Base-by-base conservation (phyloP, 2,888 invertebrate species). In the Synanthedon formicaeformis region DNA sequence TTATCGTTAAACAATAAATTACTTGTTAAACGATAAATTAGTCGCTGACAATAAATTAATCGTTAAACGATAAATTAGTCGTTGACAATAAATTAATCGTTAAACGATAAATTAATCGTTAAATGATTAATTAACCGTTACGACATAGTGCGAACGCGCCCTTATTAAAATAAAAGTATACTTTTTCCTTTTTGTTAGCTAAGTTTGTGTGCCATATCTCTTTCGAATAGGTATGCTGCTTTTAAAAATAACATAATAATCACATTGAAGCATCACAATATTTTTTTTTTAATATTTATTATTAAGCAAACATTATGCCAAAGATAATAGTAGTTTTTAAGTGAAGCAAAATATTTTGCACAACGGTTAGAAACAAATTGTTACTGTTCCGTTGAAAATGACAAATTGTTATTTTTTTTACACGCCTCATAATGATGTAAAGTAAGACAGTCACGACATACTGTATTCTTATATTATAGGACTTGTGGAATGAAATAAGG, bases 301-400 rank as follows among this genome's bases (percentile, higher is more conserved):
- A 56, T 23, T 70, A 71, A 78, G 76, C 70, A 68, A 73, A 73
- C 70, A 66, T 73, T 75, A 85, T 86, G 77, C 87, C 86, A 87
- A 87, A 87, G 86, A 86, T 84, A 75, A 66, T 65, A 71, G 67
- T 86, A 86, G 85, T 66, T 81, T 60, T 86, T 85, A 83, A 85
- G 86, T 75, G 69, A 65, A 66, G 23, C 23, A 23, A 66, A 66
- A 66, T 67, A 66, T 63, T 55, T 34, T 34, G 34, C 34, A 2
- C 5, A 59, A 63, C 69, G 82, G 75, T 69, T 83, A 77, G 85
- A 86, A 86, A 85, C 86, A 86, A 77, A 85, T 86, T 86, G 81
- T 86, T 86, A 86, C 86, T 86, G 86, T 85, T 79, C 64, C 66
- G 63, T 61, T 67, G 59, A 60, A 59, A 61, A 60, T 66, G 67